These are phyloP conservation scores for Tragulus kanchil DNA, from an alignment of 2,113 vertebrate species.

Conservation along the genomic window DNA sequence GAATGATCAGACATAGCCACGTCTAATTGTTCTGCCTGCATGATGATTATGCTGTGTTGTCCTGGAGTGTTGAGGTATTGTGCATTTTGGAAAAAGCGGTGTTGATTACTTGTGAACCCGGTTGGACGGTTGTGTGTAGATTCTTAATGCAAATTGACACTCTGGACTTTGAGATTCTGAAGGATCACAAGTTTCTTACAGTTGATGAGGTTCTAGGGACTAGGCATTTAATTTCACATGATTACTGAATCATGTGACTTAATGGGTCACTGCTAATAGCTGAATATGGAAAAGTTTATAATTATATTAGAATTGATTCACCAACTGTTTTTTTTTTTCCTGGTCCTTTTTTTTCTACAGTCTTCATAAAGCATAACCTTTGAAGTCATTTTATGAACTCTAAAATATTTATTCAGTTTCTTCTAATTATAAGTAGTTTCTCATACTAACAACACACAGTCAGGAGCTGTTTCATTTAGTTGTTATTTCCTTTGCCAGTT, in stretches of 20 bases:
- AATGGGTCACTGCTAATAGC: neutral
- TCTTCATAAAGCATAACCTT: neutral
- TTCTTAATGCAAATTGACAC: conserved; percentile 23
- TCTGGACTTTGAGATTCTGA: conserved; percentile 52
- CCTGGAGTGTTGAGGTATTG: neutral
- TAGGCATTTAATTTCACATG: conserved; percentile 4
- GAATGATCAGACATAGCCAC: neutral
- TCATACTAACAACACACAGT: neutral
- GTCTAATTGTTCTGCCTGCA: neutral
- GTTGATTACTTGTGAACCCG: neutral
- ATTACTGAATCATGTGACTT: neutral
- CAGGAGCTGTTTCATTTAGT: neutral
- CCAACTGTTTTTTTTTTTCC: too few relatives aligned
- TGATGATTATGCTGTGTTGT: neutral
- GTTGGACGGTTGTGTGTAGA: neutral
- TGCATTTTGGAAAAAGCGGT: neutral
- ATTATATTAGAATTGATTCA: neutral
- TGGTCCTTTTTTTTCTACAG: neutral
- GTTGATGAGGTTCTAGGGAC: neutral
- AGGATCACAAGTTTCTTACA: conserved; percentile 36
- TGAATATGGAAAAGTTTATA: conserved; percentile 51
- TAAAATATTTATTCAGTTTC: conserved; percentile 38
- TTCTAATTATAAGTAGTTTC: conserved; percentile 45
- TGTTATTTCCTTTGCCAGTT: conserved; percentile 10
- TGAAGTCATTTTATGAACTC: neutral